Base-by-base conservation (phyloP, 1,140 invertebrate species). In the Drosophila mayri region DNA sequence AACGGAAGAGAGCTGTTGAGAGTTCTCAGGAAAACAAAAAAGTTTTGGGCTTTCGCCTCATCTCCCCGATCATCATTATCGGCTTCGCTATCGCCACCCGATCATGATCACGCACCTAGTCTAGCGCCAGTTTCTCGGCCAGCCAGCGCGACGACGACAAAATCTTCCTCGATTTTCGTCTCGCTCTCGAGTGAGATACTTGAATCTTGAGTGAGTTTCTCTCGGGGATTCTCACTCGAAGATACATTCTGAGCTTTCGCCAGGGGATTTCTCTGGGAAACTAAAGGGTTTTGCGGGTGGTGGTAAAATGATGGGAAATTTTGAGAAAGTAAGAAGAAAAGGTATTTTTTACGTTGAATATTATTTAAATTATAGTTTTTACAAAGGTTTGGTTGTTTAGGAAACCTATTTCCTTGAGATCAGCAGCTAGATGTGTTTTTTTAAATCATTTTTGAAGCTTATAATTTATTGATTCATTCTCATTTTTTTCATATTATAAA, bases 41-140 rank as follows among this genome's bases (percentile, higher is more conserved):
- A 55, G 64, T 41, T 70, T 70, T n/a, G 60, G 66, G 66, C 63
- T 43, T 66, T 67, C 47, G 46, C 65, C 70, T 58, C 46, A 74
- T 61, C 67, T 72, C 43, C 49, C 20, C 18, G 37, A 68, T 37
- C 65, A 54, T 74, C 67, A 73, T 73, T 54, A 74, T 72, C 68
- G 41, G 66, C 52, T 41, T 58, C 50, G 47, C 66, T 58, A 72
- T 72, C 63, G 52, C 38, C 30, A 11, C 14, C 35, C 44, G 68
- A 75, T 75, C 68, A 52, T 73, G 43, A 73, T 73, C 65, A 70
- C 38, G 64, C 41, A 49, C 62, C 52, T 76, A 40, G 74, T 68
- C 73, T 76, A 76, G 74, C 74, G 74, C 64, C 74, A 76, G 68
- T 73, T 44, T 66, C 66, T 50, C 60, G 66, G 62, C 74, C 74